Base-by-base conservation (phyloP, 2,797 vertebrate genomes). In the Phrynocephalus vlangalii region DNA sequence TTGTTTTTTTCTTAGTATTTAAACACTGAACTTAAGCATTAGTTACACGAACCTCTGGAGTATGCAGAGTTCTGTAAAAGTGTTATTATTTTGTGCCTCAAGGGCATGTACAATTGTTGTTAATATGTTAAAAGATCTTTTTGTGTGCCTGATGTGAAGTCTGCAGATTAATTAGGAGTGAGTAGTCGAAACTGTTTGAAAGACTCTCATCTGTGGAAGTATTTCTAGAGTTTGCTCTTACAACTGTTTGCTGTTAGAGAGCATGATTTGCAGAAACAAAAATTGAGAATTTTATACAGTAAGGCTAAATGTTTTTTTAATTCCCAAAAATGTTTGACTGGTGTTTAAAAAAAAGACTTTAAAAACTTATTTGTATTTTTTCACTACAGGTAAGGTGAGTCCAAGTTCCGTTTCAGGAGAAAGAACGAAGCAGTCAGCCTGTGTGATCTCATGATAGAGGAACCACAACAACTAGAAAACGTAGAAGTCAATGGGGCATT, bases 371-470 rank as follows among this genome's bases (percentile, higher is more conserved):
- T 56, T 56, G 78, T 78, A 82, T 92, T 86, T 93, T 92, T 88
- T 93, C 56, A 26, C 90, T 94, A 60, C 90, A 95, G 95, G 94
- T 92, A 95, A 93, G 70, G 15, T 30, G 70, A 86, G 91, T 93
- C 90, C 93, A 94, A 95, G 93, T 84, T 94, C 93, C 63, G 73
- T 84, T 73, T 38, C 68, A 0, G 94, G 91, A 0, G 94, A 94
- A 76, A 96, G 94, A 95, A 92, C 48, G 91, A 96, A 95, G 89
- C 94, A 93, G 33, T 89, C 95, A 85, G 60, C 89, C 67, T 96
- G 95, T 88, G 94, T 96, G 67, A 87, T 96, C 86, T 95, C 95
- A 89, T 96, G 93, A 96, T 83, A 60, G 26, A 38, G 24, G 60
- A 73, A 89, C 89, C 18, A 86, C 15, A 66, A 63, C 20, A 18